Percentiles rank a stretch among this genome's conserved stretches.
Conservation (phyloP, 2,888 invertebrate genomes). For the Andricus curvator region DNA sequence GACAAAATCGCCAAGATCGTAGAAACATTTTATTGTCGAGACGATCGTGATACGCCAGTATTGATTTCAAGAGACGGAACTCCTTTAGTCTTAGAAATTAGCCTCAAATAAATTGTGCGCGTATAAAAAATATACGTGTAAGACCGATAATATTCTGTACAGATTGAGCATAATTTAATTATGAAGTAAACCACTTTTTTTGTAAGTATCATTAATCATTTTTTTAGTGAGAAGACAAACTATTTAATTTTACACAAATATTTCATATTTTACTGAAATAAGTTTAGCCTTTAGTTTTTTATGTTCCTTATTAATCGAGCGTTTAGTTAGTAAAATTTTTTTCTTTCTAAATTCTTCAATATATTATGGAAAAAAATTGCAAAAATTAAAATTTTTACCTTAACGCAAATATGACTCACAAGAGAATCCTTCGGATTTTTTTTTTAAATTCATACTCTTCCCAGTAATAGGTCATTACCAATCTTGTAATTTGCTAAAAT, state of each 20-base stretch:
- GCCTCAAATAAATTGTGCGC: slow-evolving; percentile 30
- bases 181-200: slow-evolving; percentile 26
- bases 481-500: too few relatives aligned
- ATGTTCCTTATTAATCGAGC: background rate
- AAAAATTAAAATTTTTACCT: background rate
- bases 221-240: background rate
- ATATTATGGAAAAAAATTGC: background rate
- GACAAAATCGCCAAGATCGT: slow-evolving; percentile 15
- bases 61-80: slow-evolving; percentile 29
- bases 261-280: background rate
- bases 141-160: slow-evolving; percentile 33
- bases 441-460: too few relatives aligned
- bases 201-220: background rate
- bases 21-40: slow-evolving; percentile 40
- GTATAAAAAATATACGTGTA: slow-evolving; percentile 36
- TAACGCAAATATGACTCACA: too few relatives aligned
- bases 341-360: background rate
- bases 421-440: too few relatives aligned
- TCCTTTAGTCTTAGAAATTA: slow-evolving; percentile 29
- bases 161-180: slow-evolving; percentile 38
- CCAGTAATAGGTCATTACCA: too few relatives aligned
- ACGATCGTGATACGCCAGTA: slow-evolving; percentile 38
- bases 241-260: background rate
- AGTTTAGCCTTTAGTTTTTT: background rate
- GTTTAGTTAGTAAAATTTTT: background rate